Base-by-base conservation (phyloP, 2,888 invertebrate species). In the Apodemia zela region DNA sequence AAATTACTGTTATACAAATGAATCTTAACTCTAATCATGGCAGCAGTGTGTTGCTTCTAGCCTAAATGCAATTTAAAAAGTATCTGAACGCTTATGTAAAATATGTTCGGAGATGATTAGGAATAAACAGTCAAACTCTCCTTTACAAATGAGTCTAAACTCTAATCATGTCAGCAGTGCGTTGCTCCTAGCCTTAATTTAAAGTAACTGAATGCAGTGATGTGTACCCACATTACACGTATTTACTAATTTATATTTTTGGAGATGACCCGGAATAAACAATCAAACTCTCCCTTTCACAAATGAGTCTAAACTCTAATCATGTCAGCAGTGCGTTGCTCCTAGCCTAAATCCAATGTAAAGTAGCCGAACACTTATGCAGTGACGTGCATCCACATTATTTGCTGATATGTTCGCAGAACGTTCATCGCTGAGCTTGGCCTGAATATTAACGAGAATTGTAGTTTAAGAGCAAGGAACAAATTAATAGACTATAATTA, bases 341-440 rank as follows among this genome's bases (percentile, higher is more conserved):
- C 77, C 74, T 67, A 59, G 57, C 76, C 75, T 73, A 75, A 77
- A 70, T 57, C 35, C 68, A 45, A 73, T 72, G 72, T 64, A 69
- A 75, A 74, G 38, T 64, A 62, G 68, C 21, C 54, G 11, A 54
- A 54, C 25, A 60, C 62, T 69, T 65, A 64, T 73, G 71, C 72
- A 73, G 68, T 75, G 74, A 74, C 72, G 73, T 67, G 74, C 77
- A 81, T 81, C 80, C 73, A 72, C 73, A 76, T 77, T 79, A 80
- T 80, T 80, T 75, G 78, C 70, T 68, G 75, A 74, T 76, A 69
- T 71, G 72, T 79, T 82, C 78, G 74, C 72, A 75, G 83, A 82
- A 80, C 73, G 77, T 78, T 74, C 75, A 72, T 66, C 63, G 64
- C 49, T 29, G 11, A 47, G 64, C 66, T 65, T 62, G 64, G n/a